Percentiles rank a stretch among this genome's conserved stretches.
These are phyloP conservation scores for Monochamus saltuarius DNA, from an alignment of 1,140 invertebrate genomes.

Conservation along the genomic window DNA sequence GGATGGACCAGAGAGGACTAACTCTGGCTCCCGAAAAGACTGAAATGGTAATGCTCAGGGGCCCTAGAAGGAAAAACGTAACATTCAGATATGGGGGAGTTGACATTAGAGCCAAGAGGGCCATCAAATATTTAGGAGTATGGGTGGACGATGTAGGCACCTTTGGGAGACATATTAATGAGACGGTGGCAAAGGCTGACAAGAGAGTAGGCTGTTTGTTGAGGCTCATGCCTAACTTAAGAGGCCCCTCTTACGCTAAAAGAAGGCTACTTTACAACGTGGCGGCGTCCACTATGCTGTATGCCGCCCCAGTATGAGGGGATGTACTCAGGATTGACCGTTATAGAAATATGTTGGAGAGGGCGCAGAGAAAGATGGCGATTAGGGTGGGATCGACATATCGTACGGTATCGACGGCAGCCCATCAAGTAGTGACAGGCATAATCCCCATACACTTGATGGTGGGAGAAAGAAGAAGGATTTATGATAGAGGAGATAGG, in stretches of 20 bases:
- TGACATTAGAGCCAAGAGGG: background rate
- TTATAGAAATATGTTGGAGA: slow-evolving; percentile 11
- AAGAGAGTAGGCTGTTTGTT: slow-evolving; percentile 5
- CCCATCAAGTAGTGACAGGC: slow-evolving; percentile 15
- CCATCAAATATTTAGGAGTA: slow-evolving; percentile 18
- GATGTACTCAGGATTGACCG: slow-evolving; percentile 7
- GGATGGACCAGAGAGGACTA: too few species aligned
- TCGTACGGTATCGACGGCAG: slow-evolving; percentile 13
- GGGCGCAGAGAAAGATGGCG: slow-evolving; percentile 9
- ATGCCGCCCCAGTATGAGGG: slow-evolving; percentile 25
- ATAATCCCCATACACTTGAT: slow-evolving; percentile 13
- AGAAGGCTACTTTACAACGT: slow-evolving; percentile 8
- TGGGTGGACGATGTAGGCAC: slow-evolving; percentile 1
- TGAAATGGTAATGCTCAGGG: slow-evolving; percentile 9
- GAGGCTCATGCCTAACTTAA: slow-evolving; percentile 19
- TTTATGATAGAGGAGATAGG: too few species aligned
- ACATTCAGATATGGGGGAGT: background rate
- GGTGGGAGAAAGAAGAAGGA: slow-evolving; percentile 7
- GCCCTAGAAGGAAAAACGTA: background rate
- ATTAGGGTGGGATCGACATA: slow-evolving; percentile 16
- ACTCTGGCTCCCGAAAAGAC: slow-evolving; percentile 11
- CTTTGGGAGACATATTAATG: slow-evolving; percentile 12
- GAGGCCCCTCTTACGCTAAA: slow-evolving; percentile 3
- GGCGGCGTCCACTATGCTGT: slow-evolving; percentile 11
- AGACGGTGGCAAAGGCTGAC: slow-evolving; percentile 11